Evolutionary conservation across 2,797 vertebrate genomes (phyloP), one percentile per base, ranked within the genome.

Genomic region (Cottoperca gobio): DNA sequence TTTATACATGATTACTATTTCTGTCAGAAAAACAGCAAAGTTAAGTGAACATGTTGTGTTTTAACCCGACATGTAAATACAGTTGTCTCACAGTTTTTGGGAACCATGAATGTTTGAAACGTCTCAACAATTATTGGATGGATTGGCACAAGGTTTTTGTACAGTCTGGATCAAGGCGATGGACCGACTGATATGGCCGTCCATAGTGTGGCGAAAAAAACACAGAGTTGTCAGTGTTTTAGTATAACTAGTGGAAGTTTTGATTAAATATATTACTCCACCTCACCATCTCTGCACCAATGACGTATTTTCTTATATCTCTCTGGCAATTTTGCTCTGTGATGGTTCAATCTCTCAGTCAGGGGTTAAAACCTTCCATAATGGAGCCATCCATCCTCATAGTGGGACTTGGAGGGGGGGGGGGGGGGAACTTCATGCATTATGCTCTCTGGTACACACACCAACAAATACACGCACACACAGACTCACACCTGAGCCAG

Each of bases 331-430:
- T 71, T 73, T 62, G 17, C 19, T 43, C 53, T 33, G 62, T 73
- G 84, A 87, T 84, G 84, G 86, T 85, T 91, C 84, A 88, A 37
- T 85, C 81, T 73, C 88, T 59, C 78, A 78, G 78, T 88, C 73
- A 49, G 79, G 82, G 87, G 82, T 86, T 89, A 87, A 89, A 87
- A 81, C 70, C 79, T 43, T 43, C 62, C 43, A 57, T 89, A 88
- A 90, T 86, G 55, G 79, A 54, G 33, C 73, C 81, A 86, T 91
- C 85, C 70, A 91, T 89, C 83, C 81, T 87, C 67, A 66, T 76
- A 57, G 39, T 45, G 54, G 64, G 50, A 85, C 67, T 76, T 83
- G 21, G 2, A 48, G 53, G 52, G 24, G 9, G 6, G 69, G 17
- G 4, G 50, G 55, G 62, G 28, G 3, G 11, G 74, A 62, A 81